These are phyloP conservation scores for Discoglossus pictus DNA, from an alignment of 2,797 vertebrate genomes.

Conservation along the genomic window DNA sequence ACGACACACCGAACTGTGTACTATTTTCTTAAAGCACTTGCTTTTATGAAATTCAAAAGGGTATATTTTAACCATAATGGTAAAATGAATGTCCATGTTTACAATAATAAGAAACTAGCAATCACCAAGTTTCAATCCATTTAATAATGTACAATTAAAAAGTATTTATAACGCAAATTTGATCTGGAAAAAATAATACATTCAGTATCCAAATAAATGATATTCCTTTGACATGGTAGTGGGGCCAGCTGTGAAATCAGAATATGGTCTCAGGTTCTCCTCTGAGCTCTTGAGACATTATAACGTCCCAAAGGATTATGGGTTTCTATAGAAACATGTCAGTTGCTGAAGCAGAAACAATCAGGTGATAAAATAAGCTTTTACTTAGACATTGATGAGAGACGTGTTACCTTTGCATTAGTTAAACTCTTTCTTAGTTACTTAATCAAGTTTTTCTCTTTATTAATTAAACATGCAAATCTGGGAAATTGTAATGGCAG, in stretches of 20 bases:
- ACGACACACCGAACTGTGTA: no score
- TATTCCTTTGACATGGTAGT: background rate
- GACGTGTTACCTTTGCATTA: slow-evolving; percentile 6
- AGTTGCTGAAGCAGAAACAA: slow-evolving; percentile 43
- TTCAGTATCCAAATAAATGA: no score
- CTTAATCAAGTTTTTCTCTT: slow-evolving; percentile 1
- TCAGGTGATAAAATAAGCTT: slow-evolving; percentile 56
- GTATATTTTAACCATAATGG: no score
- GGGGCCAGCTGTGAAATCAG: slow-evolving; percentile 25
- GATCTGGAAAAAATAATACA: no score
- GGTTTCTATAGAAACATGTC: slow-evolving; percentile 78
- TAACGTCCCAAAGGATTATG: slow-evolving; percentile 64
- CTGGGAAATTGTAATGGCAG: background rate
- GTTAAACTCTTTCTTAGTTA: background rate
- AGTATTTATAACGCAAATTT: no score
- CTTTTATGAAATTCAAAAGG: no score
- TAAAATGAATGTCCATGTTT: no score
- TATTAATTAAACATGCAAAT: background rate
- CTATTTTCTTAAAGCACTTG: no score
- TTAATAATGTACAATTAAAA: no score
- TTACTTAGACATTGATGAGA: slow-evolving; percentile 46
- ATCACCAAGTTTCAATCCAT: no score
- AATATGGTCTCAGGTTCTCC: background rate
- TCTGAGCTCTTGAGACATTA: slow-evolving; percentile 66
- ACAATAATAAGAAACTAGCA: no score